phyloP scores from a whole-genome alignment of 2,113 vertebrate species.

The Promerops cafer region DNA sequence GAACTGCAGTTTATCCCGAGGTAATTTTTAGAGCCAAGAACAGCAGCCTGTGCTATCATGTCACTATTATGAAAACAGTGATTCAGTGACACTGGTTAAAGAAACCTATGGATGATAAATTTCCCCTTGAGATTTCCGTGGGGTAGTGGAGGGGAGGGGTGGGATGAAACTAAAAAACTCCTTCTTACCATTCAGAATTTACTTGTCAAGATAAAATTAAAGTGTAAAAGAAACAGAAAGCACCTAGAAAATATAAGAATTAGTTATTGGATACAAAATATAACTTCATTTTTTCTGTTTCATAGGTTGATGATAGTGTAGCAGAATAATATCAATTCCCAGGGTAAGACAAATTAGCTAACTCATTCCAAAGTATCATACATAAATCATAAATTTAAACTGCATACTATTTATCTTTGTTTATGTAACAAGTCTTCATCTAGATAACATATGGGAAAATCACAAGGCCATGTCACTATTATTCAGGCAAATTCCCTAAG shows the following conservation, averaged over 20 bases:
- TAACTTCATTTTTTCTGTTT: neutral
- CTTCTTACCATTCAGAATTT: neutral
- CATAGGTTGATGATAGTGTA: neutral
- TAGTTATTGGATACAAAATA: neutral
- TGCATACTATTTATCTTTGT: neutral
- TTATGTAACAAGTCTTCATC: neutral
- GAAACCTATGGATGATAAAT: neutral
- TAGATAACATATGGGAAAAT: neutral
- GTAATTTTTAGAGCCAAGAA: neutral
- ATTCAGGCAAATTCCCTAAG: neutral
- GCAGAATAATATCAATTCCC: neutral
- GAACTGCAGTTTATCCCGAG: neutral
- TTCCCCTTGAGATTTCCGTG: neutral
- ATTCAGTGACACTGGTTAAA: neutral
- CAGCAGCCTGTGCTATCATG: neutral
- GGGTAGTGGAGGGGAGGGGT: no score
- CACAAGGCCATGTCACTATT: neutral
- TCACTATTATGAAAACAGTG: neutral
- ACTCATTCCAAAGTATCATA: neutral
- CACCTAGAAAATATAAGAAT: neutral
- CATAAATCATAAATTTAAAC: neutral
- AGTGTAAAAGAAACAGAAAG: neutral
- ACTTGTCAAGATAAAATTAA: neutral
- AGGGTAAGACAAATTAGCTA: neutral
- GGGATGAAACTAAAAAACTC: neutral